phyloP scores from a whole-genome alignment of 2,888 invertebrate species.

The Boloria selene region DNA sequence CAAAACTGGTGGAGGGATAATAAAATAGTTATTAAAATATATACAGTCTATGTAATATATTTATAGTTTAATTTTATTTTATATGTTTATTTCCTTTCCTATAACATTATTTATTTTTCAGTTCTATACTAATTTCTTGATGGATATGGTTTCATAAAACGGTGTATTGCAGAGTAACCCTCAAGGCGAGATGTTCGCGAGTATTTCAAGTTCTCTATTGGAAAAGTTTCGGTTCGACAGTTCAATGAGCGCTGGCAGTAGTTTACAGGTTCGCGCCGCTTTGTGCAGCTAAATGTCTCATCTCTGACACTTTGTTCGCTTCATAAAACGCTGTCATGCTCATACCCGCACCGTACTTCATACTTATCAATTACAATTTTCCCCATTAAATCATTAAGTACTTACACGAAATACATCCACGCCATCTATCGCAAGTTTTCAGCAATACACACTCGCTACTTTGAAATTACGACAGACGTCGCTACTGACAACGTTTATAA shows the following conservation, averaged over 20 bases:
- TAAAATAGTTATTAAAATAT: background rate
- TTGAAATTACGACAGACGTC: constrained; percentile 30
- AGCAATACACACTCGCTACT: constrained; percentile 5
- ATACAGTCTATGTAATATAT: background rate
- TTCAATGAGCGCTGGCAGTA: constrained; percentile 88
- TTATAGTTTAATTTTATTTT: constrained; percentile 25
- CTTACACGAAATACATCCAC: constrained; percentile 9
- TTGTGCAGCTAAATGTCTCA: constrained; percentile 65
- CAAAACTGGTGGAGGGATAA: background rate
- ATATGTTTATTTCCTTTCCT: constrained; percentile 45
- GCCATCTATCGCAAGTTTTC: constrained; percentile 34
- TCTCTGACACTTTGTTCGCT: constrained; percentile 46
- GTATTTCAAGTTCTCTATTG: constrained; percentile 91
- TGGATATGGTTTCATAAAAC: constrained; percentile 49
- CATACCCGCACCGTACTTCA: constrained; percentile 33
- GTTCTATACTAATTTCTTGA: constrained; percentile 49
- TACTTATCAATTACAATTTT: constrained; percentile 21
- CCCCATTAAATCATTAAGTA: constrained; percentile 7
- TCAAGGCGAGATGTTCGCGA: constrained; percentile 91
- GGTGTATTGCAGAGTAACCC: constrained; percentile 86
- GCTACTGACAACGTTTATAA: constrained; percentile 5
- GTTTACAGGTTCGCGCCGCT: constrained; percentile 85
- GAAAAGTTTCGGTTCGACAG: constrained; percentile 90
- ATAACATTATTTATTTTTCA: constrained; percentile 55
- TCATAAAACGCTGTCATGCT: constrained; percentile 39